Evolutionary conservation across 2,113 vertebrate genomes (phyloP), one percentile per base, ranked within the genome.

Genomic region (Oreochromis spilurus): DNA sequence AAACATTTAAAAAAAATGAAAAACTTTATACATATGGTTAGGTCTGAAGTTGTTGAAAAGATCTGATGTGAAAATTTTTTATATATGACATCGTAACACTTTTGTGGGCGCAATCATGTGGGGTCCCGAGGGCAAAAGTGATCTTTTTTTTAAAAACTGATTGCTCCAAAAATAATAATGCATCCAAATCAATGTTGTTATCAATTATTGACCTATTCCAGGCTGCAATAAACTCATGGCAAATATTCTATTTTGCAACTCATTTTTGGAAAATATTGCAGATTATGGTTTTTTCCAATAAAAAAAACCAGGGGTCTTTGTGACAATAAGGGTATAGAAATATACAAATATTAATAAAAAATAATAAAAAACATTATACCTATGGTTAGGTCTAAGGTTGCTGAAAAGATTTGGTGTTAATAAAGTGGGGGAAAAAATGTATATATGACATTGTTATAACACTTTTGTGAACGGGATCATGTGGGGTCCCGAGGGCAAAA

Each of bases 321-420:
- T 60, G 57, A 19, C 29, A 60, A 10, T 34, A 60, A 60, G 9
- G 29, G 57, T 31, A 60, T 60, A 60, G 5, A 60, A 60, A 60
- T 17, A 60, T 31, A 60, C 3, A 58, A 31, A 58, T 58, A 31
- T 58, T 31, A 17, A 31, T 58, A 5, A 31, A 6, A 58, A 29
- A 14, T 0, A 29, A 2, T 0, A 1, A 29, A 26, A 57, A 5
- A 16, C 7, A 9, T 57, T 57, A 57, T 29, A 58, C 7, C 26
- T 58, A 58, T 58, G 26, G 14, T 31, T 60, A 60, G 55, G 55
- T 58, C 55, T 58, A 5, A 58, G 4, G 0, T 58, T 58, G 55
- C 4, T 58, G 55, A 58, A 58, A 58, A 58, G 26, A 29, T 29
- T 5, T 58, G 13, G 29, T 58, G 55, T 58, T 29, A 58, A 58